Conservation (phyloP, 2,888 invertebrate genomes). For the Caenorhabditis parvicauda region DNA sequence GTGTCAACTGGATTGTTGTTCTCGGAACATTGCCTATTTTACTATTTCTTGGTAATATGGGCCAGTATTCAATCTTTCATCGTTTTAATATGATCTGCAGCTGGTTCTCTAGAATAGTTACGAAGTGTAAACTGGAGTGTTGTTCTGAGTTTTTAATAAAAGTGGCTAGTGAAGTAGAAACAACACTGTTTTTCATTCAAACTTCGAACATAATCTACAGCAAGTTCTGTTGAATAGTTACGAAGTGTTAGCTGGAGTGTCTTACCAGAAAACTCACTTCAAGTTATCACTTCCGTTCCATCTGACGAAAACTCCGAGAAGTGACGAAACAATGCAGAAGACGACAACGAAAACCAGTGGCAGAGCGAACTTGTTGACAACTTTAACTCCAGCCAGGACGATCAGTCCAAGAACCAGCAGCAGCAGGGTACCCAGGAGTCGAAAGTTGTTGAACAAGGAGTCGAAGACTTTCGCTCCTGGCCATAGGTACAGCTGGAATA, state of each 20-base stretch:
- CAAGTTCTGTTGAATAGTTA: background rate
- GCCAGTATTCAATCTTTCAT: no score
- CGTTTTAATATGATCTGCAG: background rate
- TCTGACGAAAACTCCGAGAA: constrained; percentile 70
- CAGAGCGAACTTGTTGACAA: constrained; percentile 67
- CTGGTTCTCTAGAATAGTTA: no score
- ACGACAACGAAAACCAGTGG: constrained; percentile 60
- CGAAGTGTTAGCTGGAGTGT: background rate
- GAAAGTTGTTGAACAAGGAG: constrained; percentile 66
- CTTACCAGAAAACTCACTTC: constrained; percentile 77
- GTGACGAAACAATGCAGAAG: constrained; percentile 56
- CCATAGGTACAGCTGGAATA: constrained; percentile 50
- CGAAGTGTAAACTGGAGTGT: no score
- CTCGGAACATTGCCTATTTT: no score
- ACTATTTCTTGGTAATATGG: no score
- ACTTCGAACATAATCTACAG: background rate
- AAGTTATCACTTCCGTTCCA: constrained; percentile 83
- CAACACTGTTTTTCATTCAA: no score
- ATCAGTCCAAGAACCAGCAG: constrained; percentile 65
- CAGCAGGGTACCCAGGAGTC: constrained; percentile 66
- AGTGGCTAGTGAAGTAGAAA: no score
- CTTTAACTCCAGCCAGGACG: constrained; percentile 65
- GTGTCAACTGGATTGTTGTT: no score
- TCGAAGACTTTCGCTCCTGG: constrained; percentile 65
- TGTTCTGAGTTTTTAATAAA: no score